A percentile compares a stretch with the other conserved stretches of the same genome.
Evolutionary conservation across 2,113 vertebrate species (phyloP).

Genomic region (Capreolus pygargus): DNA sequence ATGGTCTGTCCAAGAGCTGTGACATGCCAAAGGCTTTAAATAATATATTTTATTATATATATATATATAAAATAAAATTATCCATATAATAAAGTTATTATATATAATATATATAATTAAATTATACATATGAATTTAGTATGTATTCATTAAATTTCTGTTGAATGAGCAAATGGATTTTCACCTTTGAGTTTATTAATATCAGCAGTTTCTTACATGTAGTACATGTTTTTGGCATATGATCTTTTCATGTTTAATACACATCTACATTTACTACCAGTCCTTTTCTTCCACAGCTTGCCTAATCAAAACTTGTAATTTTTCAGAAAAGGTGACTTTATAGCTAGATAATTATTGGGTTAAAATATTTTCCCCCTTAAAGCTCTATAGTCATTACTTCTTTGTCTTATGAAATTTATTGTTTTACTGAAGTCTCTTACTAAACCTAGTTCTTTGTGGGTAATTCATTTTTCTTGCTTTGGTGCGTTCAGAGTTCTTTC

Average conservation of each 20-base stretch:
- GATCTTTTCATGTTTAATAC: not conserved
- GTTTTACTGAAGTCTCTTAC: not conserved
- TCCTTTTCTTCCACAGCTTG: not conserved
- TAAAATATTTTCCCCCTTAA: not conserved
- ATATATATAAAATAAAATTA: not conserved
- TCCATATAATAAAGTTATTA: not conserved
- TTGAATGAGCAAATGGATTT: not conserved
- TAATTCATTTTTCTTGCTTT: slow-evolving; percentile 24
- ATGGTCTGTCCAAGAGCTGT: not conserved
- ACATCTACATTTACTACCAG: not conserved
- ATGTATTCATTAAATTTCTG: not conserved
- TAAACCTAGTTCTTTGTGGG: not conserved
- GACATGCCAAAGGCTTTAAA: not conserved
- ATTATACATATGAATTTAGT: no score
- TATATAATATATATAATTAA: not conserved
- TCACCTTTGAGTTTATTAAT: not conserved
- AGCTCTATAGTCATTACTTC: not conserved
- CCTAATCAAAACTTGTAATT: not conserved
- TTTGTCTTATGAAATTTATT: not conserved
- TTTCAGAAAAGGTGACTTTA: not conserved
- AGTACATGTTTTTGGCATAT: not conserved
- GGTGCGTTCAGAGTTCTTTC: not conserved
- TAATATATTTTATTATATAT: no score
- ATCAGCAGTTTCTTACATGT: not conserved
- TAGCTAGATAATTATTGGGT: not conserved